Evolutionary conservation across 2,113 vertebrate species (phyloP).

Genomic region (Syrmaticus mikado): DNA sequence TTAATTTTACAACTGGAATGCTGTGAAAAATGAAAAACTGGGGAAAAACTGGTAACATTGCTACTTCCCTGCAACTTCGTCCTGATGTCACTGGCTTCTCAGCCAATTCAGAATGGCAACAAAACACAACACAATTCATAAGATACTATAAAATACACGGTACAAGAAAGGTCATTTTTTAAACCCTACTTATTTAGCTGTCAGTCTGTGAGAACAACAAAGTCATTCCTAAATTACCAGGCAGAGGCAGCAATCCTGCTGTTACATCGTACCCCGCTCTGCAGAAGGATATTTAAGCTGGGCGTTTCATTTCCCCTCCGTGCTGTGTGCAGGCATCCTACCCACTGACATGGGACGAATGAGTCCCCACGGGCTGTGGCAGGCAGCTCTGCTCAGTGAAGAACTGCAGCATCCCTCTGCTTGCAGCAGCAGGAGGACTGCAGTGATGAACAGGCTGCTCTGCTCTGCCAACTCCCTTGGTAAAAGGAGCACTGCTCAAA

Average conservation of each 20-base stretch:
- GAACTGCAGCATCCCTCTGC: constrained; percentile 24
- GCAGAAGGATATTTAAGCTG: not conserved
- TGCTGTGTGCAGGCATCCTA: not conserved
- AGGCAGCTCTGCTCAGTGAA: not conserved
- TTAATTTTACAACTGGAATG: not conserved
- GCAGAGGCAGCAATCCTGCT: not conserved
- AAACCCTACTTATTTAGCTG: not conserved
- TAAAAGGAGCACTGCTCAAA: not conserved
- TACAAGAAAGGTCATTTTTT: not conserved
- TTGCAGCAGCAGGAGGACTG: not conserved
- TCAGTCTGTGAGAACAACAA: not conserved
- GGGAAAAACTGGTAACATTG: not conserved
- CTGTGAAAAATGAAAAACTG: not conserved
- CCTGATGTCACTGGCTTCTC: not conserved
- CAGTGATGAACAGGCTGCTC: constrained; percentile 13
- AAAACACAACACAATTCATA: not conserved
- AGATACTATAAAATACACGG: not conserved
- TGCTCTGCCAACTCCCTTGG: not conserved
- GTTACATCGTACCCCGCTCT: not conserved
- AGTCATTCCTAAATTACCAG: not conserved
- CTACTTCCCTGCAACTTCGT: not conserved
- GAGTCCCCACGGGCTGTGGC: not conserved
- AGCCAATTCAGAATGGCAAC: not conserved
- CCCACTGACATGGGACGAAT: not conserved
- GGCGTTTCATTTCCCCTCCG: not conserved